These are phyloP conservation scores for Sphaerophoria taeniata DNA, from an alignment of 2,888 invertebrate genomes.

Conservation along the genomic window DNA sequence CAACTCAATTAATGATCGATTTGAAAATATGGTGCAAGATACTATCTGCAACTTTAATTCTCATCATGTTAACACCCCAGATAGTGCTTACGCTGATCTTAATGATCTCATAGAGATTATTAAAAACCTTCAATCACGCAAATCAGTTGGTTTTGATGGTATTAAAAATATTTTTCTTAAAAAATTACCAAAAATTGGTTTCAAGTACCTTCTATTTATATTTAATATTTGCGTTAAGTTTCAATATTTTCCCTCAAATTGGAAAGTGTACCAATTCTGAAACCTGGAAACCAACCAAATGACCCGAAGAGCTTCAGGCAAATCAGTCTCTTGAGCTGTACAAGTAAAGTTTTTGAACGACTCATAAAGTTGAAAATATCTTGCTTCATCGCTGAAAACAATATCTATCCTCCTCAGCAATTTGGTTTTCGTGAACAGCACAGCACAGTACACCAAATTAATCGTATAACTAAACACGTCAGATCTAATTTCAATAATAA, in stretches of 20 bases:
- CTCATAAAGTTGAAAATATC: background rate
- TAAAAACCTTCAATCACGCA: background rate
- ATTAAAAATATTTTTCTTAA: conserved; percentile 5
- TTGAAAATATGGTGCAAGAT: background rate
- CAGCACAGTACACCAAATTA: too few species aligned
- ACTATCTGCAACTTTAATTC: background rate
- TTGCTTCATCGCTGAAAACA: background rate
- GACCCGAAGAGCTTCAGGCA: background rate
- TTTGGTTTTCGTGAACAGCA: conserved; percentile 2
- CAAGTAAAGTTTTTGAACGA: background rate
- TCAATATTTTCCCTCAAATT: too few species aligned
- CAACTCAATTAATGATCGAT: background rate
- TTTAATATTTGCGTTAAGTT: too few species aligned
- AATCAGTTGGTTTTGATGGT: background rate
- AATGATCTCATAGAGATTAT: background rate
- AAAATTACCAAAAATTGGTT: background rate
- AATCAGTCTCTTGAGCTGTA: background rate
- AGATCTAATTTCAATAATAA: too few species aligned
- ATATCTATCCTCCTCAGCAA: conserved; percentile 1
- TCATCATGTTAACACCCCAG: background rate
- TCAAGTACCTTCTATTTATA: too few species aligned
- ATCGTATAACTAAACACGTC: too few species aligned
- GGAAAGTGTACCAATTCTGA: too few species aligned
- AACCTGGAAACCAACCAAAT: background rate
- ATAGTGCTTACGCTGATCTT: background rate